Conservation (phyloP, 1,140 invertebrate species). For the Hydropsyche tenuis region DNA sequence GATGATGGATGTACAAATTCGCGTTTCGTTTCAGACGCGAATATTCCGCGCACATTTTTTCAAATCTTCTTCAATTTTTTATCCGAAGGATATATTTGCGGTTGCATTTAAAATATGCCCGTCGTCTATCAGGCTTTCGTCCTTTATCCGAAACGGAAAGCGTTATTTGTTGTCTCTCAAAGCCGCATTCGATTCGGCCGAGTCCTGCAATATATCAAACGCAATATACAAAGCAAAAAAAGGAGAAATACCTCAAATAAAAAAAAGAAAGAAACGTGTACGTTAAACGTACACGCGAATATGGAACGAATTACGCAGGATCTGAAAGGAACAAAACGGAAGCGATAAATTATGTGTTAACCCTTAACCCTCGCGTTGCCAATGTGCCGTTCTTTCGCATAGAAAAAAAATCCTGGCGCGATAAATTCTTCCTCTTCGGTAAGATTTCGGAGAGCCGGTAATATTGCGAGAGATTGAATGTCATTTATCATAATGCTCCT, state of each 20-base stretch:
- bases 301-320: slow-evolving; percentile 12
- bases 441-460: background rate
- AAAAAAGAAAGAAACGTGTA: background rate
- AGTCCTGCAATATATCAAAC: slow-evolving; percentile 9
- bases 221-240: background rate
- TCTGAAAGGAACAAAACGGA: slow-evolving; percentile 19
- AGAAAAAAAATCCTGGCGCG: background rate
- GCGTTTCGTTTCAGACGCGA: too few relatives aligned
- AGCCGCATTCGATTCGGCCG: slow-evolving; percentile 3
- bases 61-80: too few relatives aligned
- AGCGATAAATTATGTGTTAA: slow-evolving; percentile 6
- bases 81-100: too few relatives aligned
- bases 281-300: slow-evolving; percentile 15
- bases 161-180: slow-evolving; percentile 6
- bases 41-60: too few relatives aligned
- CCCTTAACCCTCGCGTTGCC: background rate
- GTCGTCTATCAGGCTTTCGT: too few relatives aligned
- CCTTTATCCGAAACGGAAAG: too few relatives aligned
- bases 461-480: slow-evolving; percentile 4
- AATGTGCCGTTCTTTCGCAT: background rate
- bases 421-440: background rate
- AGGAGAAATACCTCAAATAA: background rate
- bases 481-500: background rate
- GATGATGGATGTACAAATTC: too few relatives aligned
- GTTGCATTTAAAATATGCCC: too few relatives aligned